These are phyloP conservation scores for Philaethria dido DNA, from an alignment of 2,888 invertebrate species.

Conservation along the genomic window DNA sequence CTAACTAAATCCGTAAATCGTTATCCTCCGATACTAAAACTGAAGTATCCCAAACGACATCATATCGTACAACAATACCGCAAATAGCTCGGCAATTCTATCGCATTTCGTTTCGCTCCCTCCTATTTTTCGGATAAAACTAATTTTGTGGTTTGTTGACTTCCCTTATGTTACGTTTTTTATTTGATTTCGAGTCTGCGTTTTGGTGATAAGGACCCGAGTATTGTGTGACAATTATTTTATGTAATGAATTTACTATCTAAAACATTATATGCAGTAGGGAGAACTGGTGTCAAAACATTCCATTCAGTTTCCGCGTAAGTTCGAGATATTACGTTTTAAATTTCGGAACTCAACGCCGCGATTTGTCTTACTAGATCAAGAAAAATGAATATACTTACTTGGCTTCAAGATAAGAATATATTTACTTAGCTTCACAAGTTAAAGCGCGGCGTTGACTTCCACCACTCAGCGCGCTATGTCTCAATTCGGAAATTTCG, in stretches of 20 bases:
- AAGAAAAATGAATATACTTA: too few relatives aligned
- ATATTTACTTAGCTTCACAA: too few relatives aligned
- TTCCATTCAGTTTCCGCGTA: too few relatives aligned
- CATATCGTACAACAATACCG: conserved; percentile 42
- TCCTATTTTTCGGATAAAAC: conserved; percentile 74
- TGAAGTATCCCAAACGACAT: conserved; percentile 30
- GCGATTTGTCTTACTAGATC: too few relatives aligned
- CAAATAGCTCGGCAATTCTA: conserved; percentile 46
- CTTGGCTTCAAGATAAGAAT: too few relatives aligned
- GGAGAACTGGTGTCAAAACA: too few relatives aligned
- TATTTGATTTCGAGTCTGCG: conserved; percentile 59
- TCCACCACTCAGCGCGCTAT: too few relatives aligned
- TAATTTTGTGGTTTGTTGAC: conserved; percentile 81
- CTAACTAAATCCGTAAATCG: conserved; percentile 5
- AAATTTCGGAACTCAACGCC: too few relatives aligned
- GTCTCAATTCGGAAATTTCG: too few relatives aligned
- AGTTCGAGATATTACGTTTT: too few relatives aligned
- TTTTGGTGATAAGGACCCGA: conserved; percentile 44
- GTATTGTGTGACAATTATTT: conserved; percentile 19
- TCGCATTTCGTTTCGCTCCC: conserved; percentile 59
- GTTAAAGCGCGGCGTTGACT: too few relatives aligned
- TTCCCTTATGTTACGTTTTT: conserved; percentile 71
- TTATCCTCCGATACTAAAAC: conserved; percentile 1
- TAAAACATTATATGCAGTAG: too few relatives aligned
- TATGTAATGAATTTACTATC: not conserved